Conservation (phyloP, 2,797 vertebrate genomes). For the Pseudochirops corinnae region DNA sequence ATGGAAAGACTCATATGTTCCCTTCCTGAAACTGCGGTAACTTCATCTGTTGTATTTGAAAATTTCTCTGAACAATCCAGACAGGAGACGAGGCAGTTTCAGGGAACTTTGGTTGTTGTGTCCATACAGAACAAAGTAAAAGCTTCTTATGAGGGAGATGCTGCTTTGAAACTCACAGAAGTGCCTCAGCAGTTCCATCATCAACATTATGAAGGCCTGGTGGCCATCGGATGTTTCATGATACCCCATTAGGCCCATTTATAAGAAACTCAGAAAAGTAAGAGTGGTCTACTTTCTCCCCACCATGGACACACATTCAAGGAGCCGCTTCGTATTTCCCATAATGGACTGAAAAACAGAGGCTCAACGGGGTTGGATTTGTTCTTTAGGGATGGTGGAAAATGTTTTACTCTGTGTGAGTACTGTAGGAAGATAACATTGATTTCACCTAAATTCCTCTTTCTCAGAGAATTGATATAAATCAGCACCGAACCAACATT, state of each 20-base stretch:
- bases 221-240: not conserved
- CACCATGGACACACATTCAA: not conserved
- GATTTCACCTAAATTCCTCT: not conserved
- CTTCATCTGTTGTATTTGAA: not conserved
- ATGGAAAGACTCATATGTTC: not conserved
- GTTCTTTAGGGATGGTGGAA: constrained; percentile 13
- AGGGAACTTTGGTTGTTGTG: not conserved
- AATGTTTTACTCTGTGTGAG: constrained; percentile 12
- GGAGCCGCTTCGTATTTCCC: not conserved
- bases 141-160: not conserved
- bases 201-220: not conserved
- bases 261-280: not conserved
- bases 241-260: not conserved
- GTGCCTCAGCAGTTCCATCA: not conserved
- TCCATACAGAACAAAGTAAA: not conserved
- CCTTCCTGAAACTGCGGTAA: not conserved
- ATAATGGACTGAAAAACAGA: not conserved
- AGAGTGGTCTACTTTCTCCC: not conserved
- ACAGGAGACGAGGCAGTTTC: not conserved
- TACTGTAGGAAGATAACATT: not conserved
- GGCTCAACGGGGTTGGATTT: not conserved
- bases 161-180: not conserved
- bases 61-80: not conserved
- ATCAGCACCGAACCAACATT: not conserved
- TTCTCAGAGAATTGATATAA: constrained; percentile 19